phyloP scores from a whole-genome alignment of 2,797 vertebrate genomes.

The Clarias pachynema region DNA sequence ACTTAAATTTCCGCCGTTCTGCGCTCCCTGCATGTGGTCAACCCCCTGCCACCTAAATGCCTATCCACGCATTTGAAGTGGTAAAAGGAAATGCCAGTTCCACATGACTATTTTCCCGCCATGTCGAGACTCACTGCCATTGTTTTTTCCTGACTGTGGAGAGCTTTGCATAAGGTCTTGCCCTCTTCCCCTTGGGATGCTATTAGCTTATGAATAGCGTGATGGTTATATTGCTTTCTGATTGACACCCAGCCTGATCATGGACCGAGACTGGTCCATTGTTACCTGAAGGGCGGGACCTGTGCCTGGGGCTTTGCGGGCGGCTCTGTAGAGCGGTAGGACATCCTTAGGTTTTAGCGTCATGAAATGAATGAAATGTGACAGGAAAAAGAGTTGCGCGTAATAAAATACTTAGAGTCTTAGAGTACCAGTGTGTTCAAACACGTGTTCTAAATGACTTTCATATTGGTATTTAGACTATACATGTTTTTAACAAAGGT shows the following conservation, averaged over 20 bases:
- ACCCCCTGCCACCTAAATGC: conserved; percentile 34
- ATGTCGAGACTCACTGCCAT: conserved; percentile 42
- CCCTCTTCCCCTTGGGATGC: conserved; percentile 54
- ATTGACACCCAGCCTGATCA: conserved; percentile 55
- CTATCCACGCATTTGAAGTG: conserved; percentile 34
- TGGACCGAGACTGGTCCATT: conserved; percentile 36
- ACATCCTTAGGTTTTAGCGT: not conserved
- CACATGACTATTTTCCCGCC: conserved; percentile 29
- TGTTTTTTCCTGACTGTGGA: conserved; percentile 61
- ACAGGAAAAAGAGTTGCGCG: no score
- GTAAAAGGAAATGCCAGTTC: conserved; percentile 31
- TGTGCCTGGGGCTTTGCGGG: conserved; percentile 40
- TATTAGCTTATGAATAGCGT: conserved; percentile 63
- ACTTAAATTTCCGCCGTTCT: not conserved
- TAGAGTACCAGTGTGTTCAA: not conserved
- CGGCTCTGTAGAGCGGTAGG: not conserved
- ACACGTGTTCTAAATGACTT: not conserved
- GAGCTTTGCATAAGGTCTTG: conserved; percentile 53
- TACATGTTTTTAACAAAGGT: not conserved
- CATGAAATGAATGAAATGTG: not conserved
- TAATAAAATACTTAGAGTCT: not conserved
- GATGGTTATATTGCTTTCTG: conserved; percentile 62
- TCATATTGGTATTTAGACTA: not conserved
- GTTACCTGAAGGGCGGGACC: conserved; percentile 29
- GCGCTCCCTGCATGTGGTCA: conserved; percentile 21